A percentile compares a stretch with the other conserved stretches of the same genome.
These are phyloP conservation scores for Agriotes lineatus DNA, from an alignment of 2,888 invertebrate species.

Conservation along the genomic window DNA sequence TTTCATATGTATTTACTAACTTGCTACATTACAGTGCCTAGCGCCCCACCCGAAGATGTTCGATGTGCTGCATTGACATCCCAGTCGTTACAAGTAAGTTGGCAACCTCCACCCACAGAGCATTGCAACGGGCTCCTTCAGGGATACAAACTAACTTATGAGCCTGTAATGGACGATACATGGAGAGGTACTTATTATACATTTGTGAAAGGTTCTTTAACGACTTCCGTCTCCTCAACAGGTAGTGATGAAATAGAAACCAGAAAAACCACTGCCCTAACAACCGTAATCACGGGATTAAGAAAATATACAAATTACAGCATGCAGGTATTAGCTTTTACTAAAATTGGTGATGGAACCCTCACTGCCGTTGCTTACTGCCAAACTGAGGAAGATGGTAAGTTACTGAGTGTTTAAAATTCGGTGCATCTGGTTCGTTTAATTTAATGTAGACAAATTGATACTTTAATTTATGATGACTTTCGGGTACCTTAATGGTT, in stretches of 20 bases:
- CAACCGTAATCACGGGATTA: slow-evolving; percentile 77
- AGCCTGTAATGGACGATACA: slow-evolving; percentile 73
- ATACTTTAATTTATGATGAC: too few species aligned
- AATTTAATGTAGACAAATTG: too few species aligned
- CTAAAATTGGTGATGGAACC: slow-evolving; percentile 82
- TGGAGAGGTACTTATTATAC: slow-evolving; percentile 64
- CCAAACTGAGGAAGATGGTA: slow-evolving; percentile 84
- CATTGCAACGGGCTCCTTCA: slow-evolving; percentile 83
- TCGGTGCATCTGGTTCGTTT: too few species aligned
- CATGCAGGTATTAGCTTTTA: slow-evolving; percentile 82
- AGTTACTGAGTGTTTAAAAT: too few species aligned
- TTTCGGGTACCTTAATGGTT: too few species aligned
- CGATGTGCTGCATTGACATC: slow-evolving; percentile 81
- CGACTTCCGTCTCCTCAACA: slow-evolving; percentile 35
- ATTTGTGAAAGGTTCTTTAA: background rate
- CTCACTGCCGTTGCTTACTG: slow-evolving; percentile 77
- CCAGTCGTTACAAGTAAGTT: slow-evolving; percentile 82
- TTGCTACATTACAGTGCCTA: slow-evolving; percentile 73
- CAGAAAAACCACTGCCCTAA: slow-evolving; percentile 77
- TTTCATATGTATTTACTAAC: slow-evolving; percentile 32
- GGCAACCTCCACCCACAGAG: slow-evolving; percentile 82
- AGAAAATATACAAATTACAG: slow-evolving; percentile 86
- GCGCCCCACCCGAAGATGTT: slow-evolving; percentile 82
- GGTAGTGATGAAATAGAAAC: slow-evolving; percentile 71
- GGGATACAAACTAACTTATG: slow-evolving; percentile 80